Percentiles rank a stretch among this genome's conserved stretches.
phyloP scores from a whole-genome alignment of 2,113 vertebrate genomes.

The Chloroceryle aenea region DNA sequence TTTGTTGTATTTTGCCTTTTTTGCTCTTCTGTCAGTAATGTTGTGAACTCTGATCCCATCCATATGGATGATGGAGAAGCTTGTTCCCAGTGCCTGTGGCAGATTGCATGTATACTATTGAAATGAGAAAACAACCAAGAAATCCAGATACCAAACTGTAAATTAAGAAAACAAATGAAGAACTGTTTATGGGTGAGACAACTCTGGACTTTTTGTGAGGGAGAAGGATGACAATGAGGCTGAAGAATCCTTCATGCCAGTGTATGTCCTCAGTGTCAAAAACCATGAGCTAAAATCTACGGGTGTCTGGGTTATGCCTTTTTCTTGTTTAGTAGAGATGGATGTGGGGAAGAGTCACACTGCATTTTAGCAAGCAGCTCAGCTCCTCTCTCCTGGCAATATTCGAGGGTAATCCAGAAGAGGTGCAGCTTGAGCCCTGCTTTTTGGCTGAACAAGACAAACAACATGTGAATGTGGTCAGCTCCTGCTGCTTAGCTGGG shows the following conservation, averaged over 20 bases:
- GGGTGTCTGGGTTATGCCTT: background rate
- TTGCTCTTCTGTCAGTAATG: background rate
- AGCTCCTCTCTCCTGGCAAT: background rate
- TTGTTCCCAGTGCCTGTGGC: background rate
- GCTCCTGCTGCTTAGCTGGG: background rate
- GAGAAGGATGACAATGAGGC: background rate
- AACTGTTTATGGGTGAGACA: background rate
- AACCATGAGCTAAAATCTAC: background rate
- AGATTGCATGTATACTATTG: background rate
- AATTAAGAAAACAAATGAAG: background rate
- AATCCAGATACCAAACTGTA: background rate
- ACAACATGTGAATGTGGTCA: background rate
- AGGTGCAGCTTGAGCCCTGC: background rate
- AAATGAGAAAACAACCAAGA: background rate
- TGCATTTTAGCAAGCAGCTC: background rate
- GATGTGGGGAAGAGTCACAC: background rate
- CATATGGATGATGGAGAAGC: background rate
- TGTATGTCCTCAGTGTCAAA: background rate
- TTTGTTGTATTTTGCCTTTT: conserved; percentile 19
- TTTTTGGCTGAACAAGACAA: background rate
- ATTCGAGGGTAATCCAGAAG: background rate
- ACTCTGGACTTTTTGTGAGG: background rate
- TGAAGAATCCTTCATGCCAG: background rate
- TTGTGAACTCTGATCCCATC: conserved; percentile 54
- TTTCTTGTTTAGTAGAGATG: background rate